These are phyloP conservation scores for Lampris megalopsis DNA, from an alignment of 2,113 vertebrate species.

Conservation along the genomic window DNA sequence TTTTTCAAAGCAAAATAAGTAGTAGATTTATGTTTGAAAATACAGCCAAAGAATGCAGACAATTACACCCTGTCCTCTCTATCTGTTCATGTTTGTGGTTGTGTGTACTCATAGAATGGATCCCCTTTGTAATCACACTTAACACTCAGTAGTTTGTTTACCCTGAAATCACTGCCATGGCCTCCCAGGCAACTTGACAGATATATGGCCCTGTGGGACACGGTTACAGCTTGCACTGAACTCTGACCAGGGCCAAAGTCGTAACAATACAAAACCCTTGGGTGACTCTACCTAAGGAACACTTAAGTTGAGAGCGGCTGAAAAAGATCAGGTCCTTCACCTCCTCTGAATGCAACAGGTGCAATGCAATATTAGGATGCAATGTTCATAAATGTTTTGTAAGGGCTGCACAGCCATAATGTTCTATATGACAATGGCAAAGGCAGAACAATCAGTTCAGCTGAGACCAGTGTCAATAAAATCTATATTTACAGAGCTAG, in stretches of 20 bases:
- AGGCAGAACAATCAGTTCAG: neutral
- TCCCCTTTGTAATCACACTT: constrained; percentile 24
- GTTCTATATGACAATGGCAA: constrained; percentile 14
- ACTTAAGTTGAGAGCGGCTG: neutral
- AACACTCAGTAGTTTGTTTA: constrained; percentile 25
- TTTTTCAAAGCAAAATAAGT: neutral
- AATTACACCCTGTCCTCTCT: constrained; percentile 50
- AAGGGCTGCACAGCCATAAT: constrained; percentile 43
- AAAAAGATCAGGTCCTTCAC: neutral
- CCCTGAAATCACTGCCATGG: constrained; percentile 15
- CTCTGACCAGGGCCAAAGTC: neutral
- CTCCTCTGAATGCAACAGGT: constrained; percentile 4
- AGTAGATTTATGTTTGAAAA: constrained; percentile 14
- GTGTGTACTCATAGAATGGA: constrained; percentile 6
- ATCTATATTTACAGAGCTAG: neutral
- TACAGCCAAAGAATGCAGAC: constrained; percentile 5
- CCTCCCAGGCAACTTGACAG: constrained; percentile 25
- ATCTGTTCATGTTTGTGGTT: constrained; percentile 25
- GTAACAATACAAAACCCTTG: constrained; percentile 8
- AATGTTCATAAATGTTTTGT: constrained; percentile 29
- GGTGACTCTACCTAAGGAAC: neutral
- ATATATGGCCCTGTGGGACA: constrained; percentile 4
- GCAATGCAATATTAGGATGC: constrained; percentile 6
- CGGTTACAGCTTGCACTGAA: neutral
- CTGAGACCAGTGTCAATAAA: neutral